Conservation (phyloP, 2,888 invertebrate species). For the Hydraecia micacea region DNA sequence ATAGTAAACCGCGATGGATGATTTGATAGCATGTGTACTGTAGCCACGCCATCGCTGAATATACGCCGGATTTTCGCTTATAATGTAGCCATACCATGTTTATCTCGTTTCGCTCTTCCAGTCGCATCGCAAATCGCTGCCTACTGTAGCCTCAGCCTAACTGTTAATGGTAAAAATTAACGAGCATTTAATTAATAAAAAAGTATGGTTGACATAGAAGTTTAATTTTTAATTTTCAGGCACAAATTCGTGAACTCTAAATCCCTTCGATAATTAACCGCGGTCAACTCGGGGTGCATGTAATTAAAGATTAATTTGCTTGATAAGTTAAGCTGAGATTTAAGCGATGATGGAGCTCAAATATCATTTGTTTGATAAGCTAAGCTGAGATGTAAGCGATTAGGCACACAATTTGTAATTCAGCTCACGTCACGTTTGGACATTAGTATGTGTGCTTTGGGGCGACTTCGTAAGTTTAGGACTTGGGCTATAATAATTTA, state of each 20-base stretch:
- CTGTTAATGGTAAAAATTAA: not conserved
- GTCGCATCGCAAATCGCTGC: too few relatives aligned
- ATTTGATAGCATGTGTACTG: too few relatives aligned
- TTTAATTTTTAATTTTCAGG: not conserved
- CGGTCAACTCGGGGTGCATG: conserved; percentile 49
- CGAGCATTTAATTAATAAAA: not conserved
- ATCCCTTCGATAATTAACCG: conserved; percentile 39
- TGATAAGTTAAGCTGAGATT: conserved; percentile 50
- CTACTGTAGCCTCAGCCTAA: too few relatives aligned
- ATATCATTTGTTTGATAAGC: conserved; percentile 59
- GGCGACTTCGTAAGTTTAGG: conserved; percentile 21
- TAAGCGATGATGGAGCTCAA: conserved; percentile 50
- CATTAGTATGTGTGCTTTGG: conserved; percentile 59
- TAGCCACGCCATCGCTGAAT: too few relatives aligned
- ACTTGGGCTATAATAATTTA: conserved; percentile 35
- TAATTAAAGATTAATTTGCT: conserved; percentile 59
- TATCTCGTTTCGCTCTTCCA: too few relatives aligned
- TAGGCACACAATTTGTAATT: conserved; percentile 63
- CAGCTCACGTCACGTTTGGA: conserved; percentile 61
- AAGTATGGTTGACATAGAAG: not conserved
- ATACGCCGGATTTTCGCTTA: too few relatives aligned
- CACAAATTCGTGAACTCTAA: conserved; percentile 8
- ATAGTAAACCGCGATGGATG: too few relatives aligned
- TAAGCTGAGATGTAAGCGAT: conserved; percentile 56
- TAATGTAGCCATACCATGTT: too few relatives aligned